Base-by-base conservation (phyloP, 1,140 invertebrate genomes). In the Tetramorium simillimum region DNA sequence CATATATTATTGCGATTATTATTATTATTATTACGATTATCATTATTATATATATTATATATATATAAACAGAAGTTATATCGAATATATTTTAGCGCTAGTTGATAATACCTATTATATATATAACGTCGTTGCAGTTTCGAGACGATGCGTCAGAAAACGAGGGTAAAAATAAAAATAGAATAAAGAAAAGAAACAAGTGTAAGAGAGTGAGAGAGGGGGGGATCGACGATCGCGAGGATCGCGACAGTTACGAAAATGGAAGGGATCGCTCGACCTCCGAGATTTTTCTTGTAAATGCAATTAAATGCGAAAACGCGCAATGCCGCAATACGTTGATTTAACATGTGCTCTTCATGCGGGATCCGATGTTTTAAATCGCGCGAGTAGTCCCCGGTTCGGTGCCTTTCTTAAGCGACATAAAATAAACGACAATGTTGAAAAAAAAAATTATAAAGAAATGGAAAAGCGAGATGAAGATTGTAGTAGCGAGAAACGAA, bases 71-170 rank as follows among this genome's bases (percentile, higher is more conserved):
- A 95, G 92, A 95, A 94, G 93, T 95, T 95, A 95, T 95, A 94
- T 93, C 91, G 92, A 94, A 93, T 95, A 95, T 95, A 95, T 95
- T 95, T 95, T 95, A 95, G 94, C 81, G 92, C 92, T 95, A 95
- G 94, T 95, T 95, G 93, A 92, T 95, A 94, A 92, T 94, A 94
- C 91, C 91, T 93, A 94, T 93, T 94, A 84, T 84, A 84, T 84
- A 84, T 84, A 84, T 84, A 95, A 94, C 91, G 92, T 95, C 94
- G 94, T 95, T 95, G 94, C 94, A 95, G 93, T 95, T 94, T 90
- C 88, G 91, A 92, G 86, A 87, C 88, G 86, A 92, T 92, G 92
- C 92, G 92, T 93, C 92, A 93, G 92, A 93, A 93, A 92, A 92
- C 86, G 88, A 92, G 90, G 85, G 86, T 85, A 67, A 81, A 81